These are phyloP conservation scores for Cheilosia urbana DNA, from an alignment of 2,888 invertebrate genomes.

Conservation along the genomic window DNA sequence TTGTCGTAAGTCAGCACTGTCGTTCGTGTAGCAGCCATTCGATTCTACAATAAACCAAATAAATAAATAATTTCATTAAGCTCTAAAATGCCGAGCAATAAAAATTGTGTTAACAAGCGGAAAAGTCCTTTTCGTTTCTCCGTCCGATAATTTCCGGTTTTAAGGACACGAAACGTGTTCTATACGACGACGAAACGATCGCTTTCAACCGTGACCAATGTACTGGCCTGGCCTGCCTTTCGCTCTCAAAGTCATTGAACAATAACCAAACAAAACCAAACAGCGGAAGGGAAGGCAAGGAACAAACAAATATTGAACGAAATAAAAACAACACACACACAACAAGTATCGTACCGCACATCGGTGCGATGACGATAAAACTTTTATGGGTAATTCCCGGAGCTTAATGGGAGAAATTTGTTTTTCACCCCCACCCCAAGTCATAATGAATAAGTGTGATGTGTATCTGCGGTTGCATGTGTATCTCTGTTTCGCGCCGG, in stretches of 20 bases:
- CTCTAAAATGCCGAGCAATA: constrained; percentile 66
- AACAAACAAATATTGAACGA: constrained; percentile 1
- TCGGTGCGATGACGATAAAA: constrained; percentile 75
- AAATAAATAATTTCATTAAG: constrained; percentile 76
- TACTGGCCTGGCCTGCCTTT: not conserved
- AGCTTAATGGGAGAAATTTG: constrained; percentile 75
- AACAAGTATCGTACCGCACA: constrained; percentile 63
- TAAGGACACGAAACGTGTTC: constrained; percentile 61
- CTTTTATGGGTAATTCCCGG: constrained; percentile 75
- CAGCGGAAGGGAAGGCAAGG: not conserved
- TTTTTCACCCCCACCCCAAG: constrained; percentile 73
- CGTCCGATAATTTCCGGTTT: constrained; percentile 54
- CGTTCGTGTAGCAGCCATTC: constrained; percentile 18
- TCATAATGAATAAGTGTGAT: constrained; percentile 74
- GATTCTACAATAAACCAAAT: constrained; percentile 60
- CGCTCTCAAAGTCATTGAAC: constrained; percentile 53
- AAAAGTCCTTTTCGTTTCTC: constrained; percentile 69
- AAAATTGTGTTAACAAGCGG: constrained; percentile 75
- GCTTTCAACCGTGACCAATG: constrained; percentile 46
- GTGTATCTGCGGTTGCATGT: constrained; percentile 62
- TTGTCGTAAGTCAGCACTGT: not conserved
- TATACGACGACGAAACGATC: constrained; percentile 40
- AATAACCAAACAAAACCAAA: constrained; percentile 46
- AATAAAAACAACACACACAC: not conserved
- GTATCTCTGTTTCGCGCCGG: constrained; percentile 49